Percentiles rank a stretch among this genome's conserved stretches.
Conservation (phyloP, 2,888 invertebrate species). For the Nephrotoma guestfalica region DNA sequence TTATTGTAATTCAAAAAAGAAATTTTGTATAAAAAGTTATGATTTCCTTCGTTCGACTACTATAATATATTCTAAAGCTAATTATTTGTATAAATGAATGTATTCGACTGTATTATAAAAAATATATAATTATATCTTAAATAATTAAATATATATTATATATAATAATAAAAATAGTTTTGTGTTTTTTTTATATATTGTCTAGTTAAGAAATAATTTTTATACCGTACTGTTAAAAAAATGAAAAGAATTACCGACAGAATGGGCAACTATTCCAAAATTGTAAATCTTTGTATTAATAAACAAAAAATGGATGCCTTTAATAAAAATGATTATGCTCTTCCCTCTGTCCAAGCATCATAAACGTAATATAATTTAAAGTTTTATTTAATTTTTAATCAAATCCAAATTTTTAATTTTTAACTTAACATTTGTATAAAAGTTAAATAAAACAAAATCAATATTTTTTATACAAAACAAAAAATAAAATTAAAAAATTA, state of each 20-base stretch:
- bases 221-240: background rate
- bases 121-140: background rate
- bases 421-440: background rate
- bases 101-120: background rate
- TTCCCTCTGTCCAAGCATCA: background rate
- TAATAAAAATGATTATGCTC: background rate
- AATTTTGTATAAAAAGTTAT: background rate
- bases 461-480: background rate
- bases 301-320: background rate
- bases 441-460: background rate
- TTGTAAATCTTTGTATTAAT: background rate
- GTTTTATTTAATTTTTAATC: background rate
- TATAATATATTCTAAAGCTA: background rate
- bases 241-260: background rate
- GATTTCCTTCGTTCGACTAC: background rate
- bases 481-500: background rate
- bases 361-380: background rate
- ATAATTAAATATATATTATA: background rate
- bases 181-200: background rate
- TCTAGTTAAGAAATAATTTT: background rate
- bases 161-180: background rate
- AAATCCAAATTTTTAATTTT: background rate
- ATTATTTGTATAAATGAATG: background rate
- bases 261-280: background rate
- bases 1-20: background rate